Percentiles rank a stretch among this genome's conserved stretches.
phyloP scores from a whole-genome alignment of 2,888 invertebrate species.

The Chromoteleia sp. region DNA sequence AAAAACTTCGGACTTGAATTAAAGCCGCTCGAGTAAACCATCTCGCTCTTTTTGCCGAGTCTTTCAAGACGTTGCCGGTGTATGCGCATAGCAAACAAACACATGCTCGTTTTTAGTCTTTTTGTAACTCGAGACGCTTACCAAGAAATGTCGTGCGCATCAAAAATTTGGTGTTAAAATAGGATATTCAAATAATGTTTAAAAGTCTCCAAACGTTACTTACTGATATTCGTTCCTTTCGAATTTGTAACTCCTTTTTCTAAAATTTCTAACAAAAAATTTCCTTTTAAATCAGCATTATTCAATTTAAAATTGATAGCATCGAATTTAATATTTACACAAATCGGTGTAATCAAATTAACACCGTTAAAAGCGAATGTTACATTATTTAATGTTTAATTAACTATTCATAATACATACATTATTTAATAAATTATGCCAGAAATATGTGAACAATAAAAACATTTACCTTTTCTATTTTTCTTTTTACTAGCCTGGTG shows the following conservation, averaged over 20 bases:
- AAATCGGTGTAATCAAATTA: too few relatives aligned
- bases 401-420: too few relatives aligned
- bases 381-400: too few relatives aligned
- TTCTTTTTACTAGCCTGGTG: conserved; percentile 91
- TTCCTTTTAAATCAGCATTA: too few relatives aligned
- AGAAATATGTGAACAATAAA: too few relatives aligned
- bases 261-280: too few relatives aligned
- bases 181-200: not conserved
- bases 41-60: conserved; percentile 15
- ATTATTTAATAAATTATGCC: too few relatives aligned
- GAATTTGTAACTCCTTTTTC: not conserved
- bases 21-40: conserved; percentile 22
- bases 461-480: too few relatives aligned
- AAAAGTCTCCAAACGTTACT: not conserved
- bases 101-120: conserved; percentile 8
- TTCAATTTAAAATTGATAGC: too few relatives aligned
- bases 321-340: too few relatives aligned
- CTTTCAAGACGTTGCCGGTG: conserved; percentile 16
- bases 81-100: conserved; percentile 9
- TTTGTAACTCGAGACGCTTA: conserved; percentile 5
- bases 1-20: conserved; percentile 33
- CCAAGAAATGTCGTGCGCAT: not conserved
- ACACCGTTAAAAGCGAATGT: too few relatives aligned
- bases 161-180: not conserved
- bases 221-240: not conserved